phyloP scores from a whole-genome alignment of 1,140 invertebrate species.

The Drosophila grimshawi region DNA sequence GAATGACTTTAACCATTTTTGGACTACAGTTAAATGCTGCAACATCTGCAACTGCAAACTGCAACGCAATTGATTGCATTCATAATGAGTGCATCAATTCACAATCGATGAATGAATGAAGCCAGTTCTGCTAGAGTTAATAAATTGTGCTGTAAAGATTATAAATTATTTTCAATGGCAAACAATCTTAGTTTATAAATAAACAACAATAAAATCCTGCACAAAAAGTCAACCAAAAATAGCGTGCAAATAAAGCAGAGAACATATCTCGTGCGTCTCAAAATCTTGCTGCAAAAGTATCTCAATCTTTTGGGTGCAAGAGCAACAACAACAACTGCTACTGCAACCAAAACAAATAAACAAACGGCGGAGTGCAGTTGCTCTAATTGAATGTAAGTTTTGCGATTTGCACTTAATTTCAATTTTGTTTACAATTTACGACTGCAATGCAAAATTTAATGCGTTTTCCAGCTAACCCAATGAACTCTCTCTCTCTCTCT shows the following conservation, averaged over 20 bases:
- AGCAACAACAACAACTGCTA: conserved; percentile 32
- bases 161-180: conserved; percentile 80
- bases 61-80: conserved; percentile 79
- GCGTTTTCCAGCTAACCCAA: conserved; percentile 44
- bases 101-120: conserved; percentile 66
- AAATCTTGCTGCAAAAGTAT: conserved; percentile 38
- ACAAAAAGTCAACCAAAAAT: conserved; percentile 30
- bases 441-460: conserved; percentile 64
- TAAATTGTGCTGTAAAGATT: conserved; percentile 72
- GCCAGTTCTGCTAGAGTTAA: conserved; percentile 50
- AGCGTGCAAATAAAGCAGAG: conserved; percentile 20
- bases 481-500: conserved; percentile 2
- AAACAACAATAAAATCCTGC: conserved; percentile 53
- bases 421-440: conserved; percentile 82
- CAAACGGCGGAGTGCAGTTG: conserved; percentile 53
- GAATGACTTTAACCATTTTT: conserved; percentile 83
- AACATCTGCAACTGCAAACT: conserved; percentile 49
- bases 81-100: conserved; percentile 69
- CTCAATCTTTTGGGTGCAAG: conserved; percentile 36
- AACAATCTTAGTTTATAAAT: conserved; percentile 75
- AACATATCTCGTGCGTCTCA: neutral
- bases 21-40: conserved; percentile 78
- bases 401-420: conserved; percentile 78
- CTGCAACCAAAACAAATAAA: conserved; percentile 67
- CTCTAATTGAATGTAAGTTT: conserved; percentile 75